Evolutionary conservation across 2,888 invertebrate species (phyloP).

Genomic region (Didymodactylos carnosus): DNA sequence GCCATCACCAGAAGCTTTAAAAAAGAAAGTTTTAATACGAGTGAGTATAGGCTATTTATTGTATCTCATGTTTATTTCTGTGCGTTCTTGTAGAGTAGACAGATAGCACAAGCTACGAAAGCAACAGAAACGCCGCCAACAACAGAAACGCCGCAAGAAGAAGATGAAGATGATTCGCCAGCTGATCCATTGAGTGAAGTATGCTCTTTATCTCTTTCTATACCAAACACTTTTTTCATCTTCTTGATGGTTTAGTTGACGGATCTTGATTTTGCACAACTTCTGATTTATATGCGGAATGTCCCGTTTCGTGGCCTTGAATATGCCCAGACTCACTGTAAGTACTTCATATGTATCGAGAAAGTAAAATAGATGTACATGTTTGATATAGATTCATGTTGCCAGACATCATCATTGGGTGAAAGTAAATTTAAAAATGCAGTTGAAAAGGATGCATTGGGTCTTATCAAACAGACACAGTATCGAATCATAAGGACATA

Average conservation of each 20-base stretch:
- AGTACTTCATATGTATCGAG: background rate
- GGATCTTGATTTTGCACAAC: background rate
- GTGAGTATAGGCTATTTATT: background rate
- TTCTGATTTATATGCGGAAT: background rate
- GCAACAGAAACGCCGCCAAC: background rate
- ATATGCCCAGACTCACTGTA: background rate
- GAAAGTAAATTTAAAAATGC: background rate
- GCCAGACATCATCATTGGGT: background rate
- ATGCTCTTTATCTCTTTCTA: background rate
- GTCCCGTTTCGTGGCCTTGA: background rate
- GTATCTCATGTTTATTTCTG: background rate
- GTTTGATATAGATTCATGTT: background rate
- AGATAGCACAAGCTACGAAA: background rate
- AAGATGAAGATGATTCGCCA: background rate
- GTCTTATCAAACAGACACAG: background rate
- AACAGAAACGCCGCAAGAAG: background rate
- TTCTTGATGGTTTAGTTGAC: background rate
- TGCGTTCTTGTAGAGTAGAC: background rate
- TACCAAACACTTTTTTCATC: background rate
- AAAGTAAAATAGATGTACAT: too few relatives aligned
- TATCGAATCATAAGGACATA: conserved; percentile 19
- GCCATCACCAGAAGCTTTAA: background rate
- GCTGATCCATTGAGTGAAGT: background rate
- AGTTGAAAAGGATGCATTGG: background rate
- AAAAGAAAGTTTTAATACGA: background rate